Conservation (phyloP, 2,113 vertebrate species). For the Psittacus erithacus region DNA sequence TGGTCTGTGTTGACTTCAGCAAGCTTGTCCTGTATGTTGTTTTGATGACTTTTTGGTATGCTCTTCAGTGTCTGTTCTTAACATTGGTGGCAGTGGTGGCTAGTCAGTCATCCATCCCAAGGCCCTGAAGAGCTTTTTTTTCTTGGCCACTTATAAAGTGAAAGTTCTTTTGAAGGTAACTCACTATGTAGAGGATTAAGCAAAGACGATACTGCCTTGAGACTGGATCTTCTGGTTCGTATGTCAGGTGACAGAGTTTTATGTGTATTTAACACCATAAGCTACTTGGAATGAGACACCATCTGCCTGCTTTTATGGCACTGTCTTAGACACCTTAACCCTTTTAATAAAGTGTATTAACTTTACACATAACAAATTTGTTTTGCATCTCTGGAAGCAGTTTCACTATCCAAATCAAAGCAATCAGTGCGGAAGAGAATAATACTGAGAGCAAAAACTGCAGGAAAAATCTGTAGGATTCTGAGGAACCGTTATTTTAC, state of each 20-base stretch:
- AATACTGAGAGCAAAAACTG: not conserved
- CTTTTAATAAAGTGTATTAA: not conserved
- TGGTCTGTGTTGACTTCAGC: not conserved
- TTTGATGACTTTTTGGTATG: not conserved
- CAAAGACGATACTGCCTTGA: not conserved
- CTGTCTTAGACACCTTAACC: not conserved
- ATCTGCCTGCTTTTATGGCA: not conserved
- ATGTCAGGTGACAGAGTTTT: not conserved
- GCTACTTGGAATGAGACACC: not conserved
- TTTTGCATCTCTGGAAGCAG: not conserved
- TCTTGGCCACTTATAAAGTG: not conserved
- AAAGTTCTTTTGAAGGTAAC: not conserved
- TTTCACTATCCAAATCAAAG: not conserved
- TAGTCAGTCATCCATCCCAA: not conserved
- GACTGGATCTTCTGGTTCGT: not conserved
- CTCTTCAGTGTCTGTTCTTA: not conserved
- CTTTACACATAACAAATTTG: not conserved
- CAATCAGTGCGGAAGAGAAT: not conserved
- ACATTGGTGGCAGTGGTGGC: not conserved
- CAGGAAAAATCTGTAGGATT: not conserved
- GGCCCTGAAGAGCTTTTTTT: not conserved
- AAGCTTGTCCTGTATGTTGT: not conserved
- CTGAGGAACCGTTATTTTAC: not conserved
- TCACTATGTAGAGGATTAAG: not conserved
- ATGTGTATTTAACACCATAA: not conserved